Evolutionary conservation across 2,797 vertebrate species (phyloP).

Genomic region (Xiphorhynchus erythropygius): DNA sequence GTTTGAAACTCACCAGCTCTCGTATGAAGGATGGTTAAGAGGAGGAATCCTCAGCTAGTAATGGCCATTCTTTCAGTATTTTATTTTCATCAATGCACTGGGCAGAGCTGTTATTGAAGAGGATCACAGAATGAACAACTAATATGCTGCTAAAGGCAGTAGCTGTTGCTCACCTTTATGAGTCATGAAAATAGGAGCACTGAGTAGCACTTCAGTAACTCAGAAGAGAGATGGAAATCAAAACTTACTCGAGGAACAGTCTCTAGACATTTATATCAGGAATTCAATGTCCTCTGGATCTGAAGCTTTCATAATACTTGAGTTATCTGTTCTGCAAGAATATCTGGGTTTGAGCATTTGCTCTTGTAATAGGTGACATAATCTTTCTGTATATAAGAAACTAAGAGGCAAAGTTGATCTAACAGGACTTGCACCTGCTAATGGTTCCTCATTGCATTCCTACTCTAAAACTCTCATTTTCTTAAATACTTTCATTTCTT

Average conservation of each 20-base stretch:
- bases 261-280: slow-evolving; percentile 25
- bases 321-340: slow-evolving; percentile 48
- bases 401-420: not conserved
- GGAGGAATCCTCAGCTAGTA: not conserved
- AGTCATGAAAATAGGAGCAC: not conserved
- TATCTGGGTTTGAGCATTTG: not conserved
- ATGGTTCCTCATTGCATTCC: not conserved
- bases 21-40: not conserved
- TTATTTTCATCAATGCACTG: not conserved
- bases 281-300: not conserved
- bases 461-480: not conserved
- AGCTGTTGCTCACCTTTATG: not conserved
- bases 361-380: not conserved
- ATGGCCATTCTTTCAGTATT: not conserved
- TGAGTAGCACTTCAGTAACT: not conserved
- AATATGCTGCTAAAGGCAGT: not conserved
- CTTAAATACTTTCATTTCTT: not conserved
- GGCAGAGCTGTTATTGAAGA: not conserved
- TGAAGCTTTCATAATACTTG: not conserved
- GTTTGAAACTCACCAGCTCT: not conserved
- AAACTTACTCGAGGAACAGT: not conserved
- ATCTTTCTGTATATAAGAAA: not conserved
- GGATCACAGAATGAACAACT: not conserved
- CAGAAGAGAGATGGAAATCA: not conserved
- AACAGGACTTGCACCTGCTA: not conserved